Conservation (phyloP, 2,113 vertebrate species). For the Phaethornis superciliosus region DNA sequence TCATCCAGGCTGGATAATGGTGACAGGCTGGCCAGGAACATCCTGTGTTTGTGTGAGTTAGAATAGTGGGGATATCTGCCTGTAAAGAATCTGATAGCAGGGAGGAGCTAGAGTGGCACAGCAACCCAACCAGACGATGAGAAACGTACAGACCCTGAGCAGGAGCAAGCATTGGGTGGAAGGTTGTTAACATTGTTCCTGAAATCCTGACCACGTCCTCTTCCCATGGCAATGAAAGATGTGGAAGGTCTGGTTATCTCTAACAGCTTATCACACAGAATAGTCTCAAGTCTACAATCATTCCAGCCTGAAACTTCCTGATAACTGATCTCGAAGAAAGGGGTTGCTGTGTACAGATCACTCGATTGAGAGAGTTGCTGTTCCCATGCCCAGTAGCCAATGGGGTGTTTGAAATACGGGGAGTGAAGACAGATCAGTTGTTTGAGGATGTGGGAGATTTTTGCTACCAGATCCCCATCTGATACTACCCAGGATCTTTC, state of each 20-base stretch:
- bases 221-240: constrained; percentile 57
- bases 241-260: constrained; percentile 61
- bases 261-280: background rate
- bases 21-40: constrained; percentile 89
- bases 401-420: background rate
- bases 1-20: constrained; percentile 86
- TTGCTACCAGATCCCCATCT: background rate
- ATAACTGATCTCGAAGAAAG: background rate
- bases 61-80: constrained; percentile 84
- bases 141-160: background rate
- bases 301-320: background rate
- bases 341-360: background rate
- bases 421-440: accelerated
- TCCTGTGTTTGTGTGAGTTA: constrained; percentile 97
- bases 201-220: constrained; percentile 59
- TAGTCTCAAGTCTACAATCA: background rate
- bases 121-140: constrained; percentile 34
- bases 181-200: constrained; percentile 56
- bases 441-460: background rate
- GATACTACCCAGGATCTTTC: background rate
- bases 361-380: background rate
- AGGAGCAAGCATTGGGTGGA: constrained; percentile 20
- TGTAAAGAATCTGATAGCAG: constrained; percentile 66
- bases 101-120: constrained; percentile 49
- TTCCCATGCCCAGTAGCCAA: background rate